phyloP scores from a whole-genome alignment of 2,888 invertebrate genomes.

The Eurytoma adleriae region DNA sequence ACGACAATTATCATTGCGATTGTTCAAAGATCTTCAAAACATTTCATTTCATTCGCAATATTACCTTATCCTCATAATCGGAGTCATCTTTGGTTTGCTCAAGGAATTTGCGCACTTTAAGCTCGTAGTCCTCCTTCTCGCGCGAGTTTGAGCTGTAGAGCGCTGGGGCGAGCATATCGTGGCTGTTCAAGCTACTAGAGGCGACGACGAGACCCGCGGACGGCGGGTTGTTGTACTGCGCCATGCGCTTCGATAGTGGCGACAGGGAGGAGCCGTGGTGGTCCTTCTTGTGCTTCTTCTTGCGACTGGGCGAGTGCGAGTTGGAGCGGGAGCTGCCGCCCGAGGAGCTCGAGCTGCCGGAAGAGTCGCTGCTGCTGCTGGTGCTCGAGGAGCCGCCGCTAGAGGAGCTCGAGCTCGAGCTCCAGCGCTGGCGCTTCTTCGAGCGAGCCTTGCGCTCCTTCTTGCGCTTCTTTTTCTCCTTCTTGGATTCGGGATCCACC shows the following conservation, averaged over 20 bases:
- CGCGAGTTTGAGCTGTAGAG: constrained; percentile 73
- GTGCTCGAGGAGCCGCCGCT: constrained; percentile 79
- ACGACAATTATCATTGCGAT: neutral
- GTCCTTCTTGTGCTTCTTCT: constrained; percentile 78
- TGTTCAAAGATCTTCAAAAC: too few relatives aligned
- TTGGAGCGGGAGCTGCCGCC: constrained; percentile 72
- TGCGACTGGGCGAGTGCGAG: constrained; percentile 69
- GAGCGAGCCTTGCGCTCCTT: constrained; percentile 75
- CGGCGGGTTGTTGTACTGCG: constrained; percentile 86
- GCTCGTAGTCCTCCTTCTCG: constrained; percentile 79
- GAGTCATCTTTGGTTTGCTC: constrained; percentile 90
- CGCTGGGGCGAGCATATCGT: constrained; percentile 77
- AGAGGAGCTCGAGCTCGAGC: constrained; percentile 82
- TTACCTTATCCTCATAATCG: constrained; percentile 87
- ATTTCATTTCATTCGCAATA: neutral
- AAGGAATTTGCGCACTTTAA: constrained; percentile 85
- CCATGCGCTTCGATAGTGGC: constrained; percentile 90
- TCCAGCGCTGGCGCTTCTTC: constrained; percentile 75
- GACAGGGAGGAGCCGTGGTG: constrained; percentile 85
- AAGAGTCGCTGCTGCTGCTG: constrained; percentile 75
- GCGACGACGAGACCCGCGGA: constrained; percentile 75
- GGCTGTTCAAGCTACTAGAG: constrained; percentile 64
- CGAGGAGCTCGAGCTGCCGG: constrained; percentile 76
- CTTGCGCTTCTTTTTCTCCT: constrained; percentile 76
- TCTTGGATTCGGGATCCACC: constrained; percentile 70